Evolutionary conservation across 2,888 invertebrate species (phyloP), one percentile per base, ranked within the genome.

Genomic region (Reticulitermes lucifugus): DNA sequence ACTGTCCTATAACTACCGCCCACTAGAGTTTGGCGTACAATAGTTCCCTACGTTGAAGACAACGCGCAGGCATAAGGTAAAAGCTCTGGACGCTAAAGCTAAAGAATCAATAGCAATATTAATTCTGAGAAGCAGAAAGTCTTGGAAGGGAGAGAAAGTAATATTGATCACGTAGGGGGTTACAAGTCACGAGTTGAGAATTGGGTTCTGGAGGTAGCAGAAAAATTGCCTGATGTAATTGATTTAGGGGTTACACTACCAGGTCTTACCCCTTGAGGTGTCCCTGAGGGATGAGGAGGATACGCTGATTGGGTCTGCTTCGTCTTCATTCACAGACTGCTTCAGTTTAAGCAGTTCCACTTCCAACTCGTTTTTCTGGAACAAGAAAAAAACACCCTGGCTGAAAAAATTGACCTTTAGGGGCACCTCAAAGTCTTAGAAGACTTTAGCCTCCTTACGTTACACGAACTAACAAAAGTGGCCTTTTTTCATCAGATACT

Each of bases 351-450:
- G 59, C 7, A 80, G 80, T 7, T 80, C 80, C 60, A n/a, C 60
- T 55, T 60, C 80, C 41, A 80, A 55, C 18, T 80, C 80, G 55
- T 80, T 60, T 41, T 60, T 60, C 80, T 80, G 80, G 60, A 80
- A 80, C 60, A 60, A 6, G 41, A 12, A 22, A 60, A 55, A 59
- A 35, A 35, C 35, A 35, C 35, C 35, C 35, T 35, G 35, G 35
- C 35, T 35, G 35, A 35, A 35, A 25, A 59, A 21, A 79, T 60
- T 60, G n/a, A 18, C 18, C 18, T n/a, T 6, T 21, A 60, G 60
- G 12, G 18, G 14, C n/a, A 60, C 6, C 4, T 21, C 6, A 60
- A 14, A 21, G 60, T 1, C 35, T n/a, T 22, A 35, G 43, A 0
- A 9, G 35, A 18, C 12, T 77, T 43, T 55, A 55, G 55, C 55